Percentiles rank a stretch among this genome's conserved stretches.
Evolutionary conservation across 1,140 invertebrate genomes (phyloP).

Genomic region (Frieseomelitta varia): DNA sequence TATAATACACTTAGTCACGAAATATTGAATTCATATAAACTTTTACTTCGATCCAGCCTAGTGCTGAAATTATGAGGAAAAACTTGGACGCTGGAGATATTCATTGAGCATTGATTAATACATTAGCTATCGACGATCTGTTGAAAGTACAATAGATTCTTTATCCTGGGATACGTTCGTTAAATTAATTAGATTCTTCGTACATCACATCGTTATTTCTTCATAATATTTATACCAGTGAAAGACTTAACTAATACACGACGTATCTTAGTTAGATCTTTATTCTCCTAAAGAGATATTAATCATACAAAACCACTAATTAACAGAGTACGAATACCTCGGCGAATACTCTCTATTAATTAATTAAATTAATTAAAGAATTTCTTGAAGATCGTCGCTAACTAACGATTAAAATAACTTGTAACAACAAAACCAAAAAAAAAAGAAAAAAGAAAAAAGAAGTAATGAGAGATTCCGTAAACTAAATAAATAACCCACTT

Average conservation of each 20-base stretch:
- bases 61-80: neutral
- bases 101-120: neutral
- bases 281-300: neutral
- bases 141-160: neutral
- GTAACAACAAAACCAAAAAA: neutral
- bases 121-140: neutral
- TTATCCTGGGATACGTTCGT: neutral
- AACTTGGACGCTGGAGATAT: neutral
- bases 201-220: neutral
- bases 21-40: neutral
- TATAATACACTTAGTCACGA: neutral
- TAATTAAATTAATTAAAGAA: neutral
- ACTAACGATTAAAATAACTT: neutral
- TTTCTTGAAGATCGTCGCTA: neutral
- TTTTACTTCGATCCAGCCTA: neutral
- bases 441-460: neutral
- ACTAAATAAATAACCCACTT: constrained; percentile 35
- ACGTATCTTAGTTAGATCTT: neutral
- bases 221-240: neutral
- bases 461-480: neutral
- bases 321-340: neutral
- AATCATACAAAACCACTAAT: neutral
- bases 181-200: neutral
- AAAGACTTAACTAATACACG: neutral
- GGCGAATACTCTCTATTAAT: neutral